Conservation (phyloP, 2,888 invertebrate species). For the Rapana venosa region DNA sequence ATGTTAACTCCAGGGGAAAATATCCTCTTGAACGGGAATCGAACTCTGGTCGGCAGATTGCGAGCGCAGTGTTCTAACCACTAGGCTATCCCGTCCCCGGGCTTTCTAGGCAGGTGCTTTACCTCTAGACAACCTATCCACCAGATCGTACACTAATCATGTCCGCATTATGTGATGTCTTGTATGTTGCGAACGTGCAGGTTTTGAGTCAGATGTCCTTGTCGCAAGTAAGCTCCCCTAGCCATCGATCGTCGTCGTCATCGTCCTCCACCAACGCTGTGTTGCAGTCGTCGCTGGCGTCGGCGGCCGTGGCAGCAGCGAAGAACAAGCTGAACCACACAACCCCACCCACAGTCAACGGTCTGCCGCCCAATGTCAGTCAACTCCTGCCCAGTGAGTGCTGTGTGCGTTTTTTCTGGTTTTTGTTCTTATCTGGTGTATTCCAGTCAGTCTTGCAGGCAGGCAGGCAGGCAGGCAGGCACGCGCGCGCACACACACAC, state of each 20-base stretch:
- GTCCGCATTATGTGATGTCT: too few species aligned
- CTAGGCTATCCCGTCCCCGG: too few species aligned
- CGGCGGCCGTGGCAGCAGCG: slow-evolving; percentile 52
- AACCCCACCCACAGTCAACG: slow-evolving; percentile 58
- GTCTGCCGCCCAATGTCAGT: slow-evolving; percentile 67
- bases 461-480: not conserved
- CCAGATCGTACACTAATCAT: too few species aligned
- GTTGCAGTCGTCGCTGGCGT: slow-evolving; percentile 60
- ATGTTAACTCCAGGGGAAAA: too few species aligned
- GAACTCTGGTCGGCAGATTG: too few species aligned
- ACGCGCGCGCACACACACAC: not conserved
- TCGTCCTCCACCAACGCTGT: slow-evolving; percentile 50
- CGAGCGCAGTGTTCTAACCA: too few species aligned
- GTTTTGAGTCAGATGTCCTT: slow-evolving; percentile 61
- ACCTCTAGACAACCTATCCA: too few species aligned
- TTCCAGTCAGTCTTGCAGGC: not conserved
- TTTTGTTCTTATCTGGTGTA: not conserved
- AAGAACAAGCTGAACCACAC: slow-evolving; percentile 49
- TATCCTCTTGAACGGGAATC: too few species aligned
- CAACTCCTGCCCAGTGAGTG: slow-evolving; percentile 74
- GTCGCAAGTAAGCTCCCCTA: slow-evolving; percentile 52
- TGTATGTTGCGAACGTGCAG: slow-evolving; percentile 45
- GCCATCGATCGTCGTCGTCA: slow-evolving; percentile 45
- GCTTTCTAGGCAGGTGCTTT: too few species aligned
- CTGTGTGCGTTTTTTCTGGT: not conserved